Percentiles rank a stretch among this genome's conserved stretches.
Evolutionary conservation across 2,113 vertebrate species (phyloP).

Genomic region (Cranoglanis bouderius): DNA sequence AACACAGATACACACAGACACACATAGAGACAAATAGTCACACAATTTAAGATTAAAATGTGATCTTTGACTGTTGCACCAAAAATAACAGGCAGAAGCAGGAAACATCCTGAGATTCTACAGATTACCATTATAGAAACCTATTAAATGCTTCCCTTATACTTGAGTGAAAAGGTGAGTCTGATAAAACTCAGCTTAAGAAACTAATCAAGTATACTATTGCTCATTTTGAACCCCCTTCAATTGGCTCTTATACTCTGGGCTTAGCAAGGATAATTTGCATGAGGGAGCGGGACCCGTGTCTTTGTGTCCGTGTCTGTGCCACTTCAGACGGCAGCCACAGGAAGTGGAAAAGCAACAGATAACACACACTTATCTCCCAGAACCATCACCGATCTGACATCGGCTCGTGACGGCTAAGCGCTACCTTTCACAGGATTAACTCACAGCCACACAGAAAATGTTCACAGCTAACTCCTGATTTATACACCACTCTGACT

Average conservation of each 20-base stretch:
- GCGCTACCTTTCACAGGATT: constrained; percentile 58
- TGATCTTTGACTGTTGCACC: not conserved
- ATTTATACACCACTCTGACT: not conserved
- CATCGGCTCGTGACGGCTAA: constrained; percentile 49
- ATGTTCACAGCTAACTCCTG: constrained; percentile 37
- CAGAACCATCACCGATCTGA: constrained; percentile 55
- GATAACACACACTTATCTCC: constrained; percentile 56
- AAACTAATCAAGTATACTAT: constrained; percentile 44
- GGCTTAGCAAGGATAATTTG: constrained; percentile 52
- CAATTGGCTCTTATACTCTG: constrained; percentile 54
- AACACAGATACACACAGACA: not conserved
- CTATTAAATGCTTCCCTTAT: constrained; percentile 47
- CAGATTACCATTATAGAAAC: constrained; percentile 50
- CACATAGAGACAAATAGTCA: not conserved
- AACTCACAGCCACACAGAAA: constrained; percentile 47
- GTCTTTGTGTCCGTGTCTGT: constrained; percentile 49
- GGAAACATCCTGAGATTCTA: constrained; percentile 31
- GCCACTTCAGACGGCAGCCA: constrained; percentile 54
- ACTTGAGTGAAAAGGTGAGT: constrained; percentile 27
- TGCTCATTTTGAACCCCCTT: constrained; percentile 49
- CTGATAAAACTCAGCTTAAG: constrained; percentile 50
- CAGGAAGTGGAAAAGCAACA: constrained; percentile 48
- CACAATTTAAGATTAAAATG: constrained; percentile 11
- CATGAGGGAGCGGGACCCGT: constrained; percentile 31
- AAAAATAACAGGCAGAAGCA: not conserved